These are phyloP conservation scores for Phytoseiulus persimilis DNA, from an alignment of 2,888 invertebrate species.

Conservation along the genomic window DNA sequence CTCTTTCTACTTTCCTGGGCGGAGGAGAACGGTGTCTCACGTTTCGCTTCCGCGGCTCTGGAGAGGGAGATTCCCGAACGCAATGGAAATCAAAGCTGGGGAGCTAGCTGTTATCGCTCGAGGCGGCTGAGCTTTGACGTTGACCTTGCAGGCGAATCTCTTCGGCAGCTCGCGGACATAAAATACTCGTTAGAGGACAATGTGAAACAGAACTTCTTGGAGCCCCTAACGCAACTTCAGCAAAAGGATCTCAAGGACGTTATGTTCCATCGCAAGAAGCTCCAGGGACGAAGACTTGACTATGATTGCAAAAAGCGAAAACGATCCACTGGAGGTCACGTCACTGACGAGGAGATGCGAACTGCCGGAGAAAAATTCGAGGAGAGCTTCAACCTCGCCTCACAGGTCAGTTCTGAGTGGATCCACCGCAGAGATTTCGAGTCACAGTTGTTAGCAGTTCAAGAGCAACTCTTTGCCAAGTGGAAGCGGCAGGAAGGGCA, in stretches of 20 bases:
- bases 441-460: no score
- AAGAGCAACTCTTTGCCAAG: no score
- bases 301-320: conserved; percentile 97
- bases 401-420: conserved; percentile 39
- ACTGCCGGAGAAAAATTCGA: conserved; percentile 98
- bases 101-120: no score
- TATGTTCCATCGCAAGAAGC: conserved; percentile 98
- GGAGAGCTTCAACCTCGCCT: conserved; percentile 85
- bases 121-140: no score
- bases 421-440: neutral
- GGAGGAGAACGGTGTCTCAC: no score
- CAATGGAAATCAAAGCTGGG: no score
- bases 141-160: conserved; percentile 64
- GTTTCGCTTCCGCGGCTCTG: no score
- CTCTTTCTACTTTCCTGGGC: no score
- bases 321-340: conserved; percentile 81
- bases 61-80: no score
- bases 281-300: conserved; percentile 93
- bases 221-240: conserved; percentile 93
- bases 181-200: conserved; percentile 98
- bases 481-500: no score
- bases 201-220: conserved; percentile 98
- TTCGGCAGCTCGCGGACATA: conserved; percentile 96
- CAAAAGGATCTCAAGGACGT: conserved; percentile 99
- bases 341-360: conserved; percentile 94